These are phyloP conservation scores for Edolisoma coerulescens DNA, from an alignment of 2,113 vertebrate genomes.

Conservation along the genomic window DNA sequence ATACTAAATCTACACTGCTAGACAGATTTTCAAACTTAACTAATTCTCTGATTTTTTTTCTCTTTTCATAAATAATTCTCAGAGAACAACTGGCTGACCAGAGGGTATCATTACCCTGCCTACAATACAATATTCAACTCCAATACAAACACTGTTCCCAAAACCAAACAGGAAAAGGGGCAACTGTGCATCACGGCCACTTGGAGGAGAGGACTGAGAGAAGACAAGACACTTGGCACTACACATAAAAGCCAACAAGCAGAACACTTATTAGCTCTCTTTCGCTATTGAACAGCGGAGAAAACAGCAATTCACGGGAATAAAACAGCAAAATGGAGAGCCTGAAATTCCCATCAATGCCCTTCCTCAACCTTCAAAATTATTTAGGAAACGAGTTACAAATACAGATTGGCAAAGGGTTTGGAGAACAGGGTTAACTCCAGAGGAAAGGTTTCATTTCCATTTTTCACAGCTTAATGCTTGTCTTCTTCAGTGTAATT, in stretches of 20 bases:
- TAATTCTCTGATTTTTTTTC: background rate
- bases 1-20: background rate
- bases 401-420: slow-evolving; percentile 3
- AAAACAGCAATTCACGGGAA: slow-evolving; percentile 32
- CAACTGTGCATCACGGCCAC: background rate
- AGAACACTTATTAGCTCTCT: slow-evolving; percentile 34
- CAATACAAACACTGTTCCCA: background rate
- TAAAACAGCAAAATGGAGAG: slow-evolving; percentile 28
- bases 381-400: slow-evolving; percentile 31
- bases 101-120: background rate
- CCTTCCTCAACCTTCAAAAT: slow-evolving; percentile 13
- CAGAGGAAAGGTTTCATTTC: slow-evolving; percentile 47
- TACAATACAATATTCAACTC: background rate
- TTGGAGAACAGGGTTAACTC: slow-evolving; percentile 8
- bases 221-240: background rate
- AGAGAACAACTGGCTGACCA: background rate
- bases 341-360: slow-evolving; percentile 18
- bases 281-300: background rate
- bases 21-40: background rate
- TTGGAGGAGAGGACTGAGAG: background rate
- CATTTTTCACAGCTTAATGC: slow-evolving; percentile 28
- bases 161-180: slow-evolving; percentile 33
- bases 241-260: slow-evolving; percentile 2
- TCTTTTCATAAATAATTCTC: background rate
- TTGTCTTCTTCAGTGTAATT: slow-evolving; percentile 20